Base-by-base conservation (phyloP, 2,113 vertebrate genomes). In the Clarias gariepinus region DNA sequence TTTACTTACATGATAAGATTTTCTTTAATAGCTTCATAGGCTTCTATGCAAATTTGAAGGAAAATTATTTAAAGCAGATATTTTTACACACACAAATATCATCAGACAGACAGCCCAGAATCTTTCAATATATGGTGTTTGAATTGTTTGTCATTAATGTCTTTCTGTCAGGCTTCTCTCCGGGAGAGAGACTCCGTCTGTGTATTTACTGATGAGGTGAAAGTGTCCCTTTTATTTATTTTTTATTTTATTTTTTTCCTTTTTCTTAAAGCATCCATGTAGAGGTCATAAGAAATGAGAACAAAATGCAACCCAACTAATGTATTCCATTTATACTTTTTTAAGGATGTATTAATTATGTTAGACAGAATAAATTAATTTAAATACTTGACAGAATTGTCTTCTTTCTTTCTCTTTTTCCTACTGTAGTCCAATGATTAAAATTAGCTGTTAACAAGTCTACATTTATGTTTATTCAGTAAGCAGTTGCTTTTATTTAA, bases 291-390 rank as follows among this genome's bases (percentile, higher is more conserved):
- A 21, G 30, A 71, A 71, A 71, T 41, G 18, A 73, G 33, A 41
- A 23, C 21, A 21, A 36, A 73, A 73, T 73, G 69, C 19, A 73
- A 41, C 41, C 33, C 41, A 73, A 23, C 36, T 73, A 73, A 73
- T 73, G 69, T 73, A 73, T 73, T 23, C 69, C 23, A 9, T 73
- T 73, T 73, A 11, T 73, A 47, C 74, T 89, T 78, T 87, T 74
- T 88, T 71, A 36, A 84, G 66, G 84, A 33, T 86, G 81, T 64
- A 91, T 88, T 73, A 73, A 73, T 73, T 41, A 23, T 91, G 93
- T 92, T 93, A 92, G 92, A 91, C 74, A 83, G 83, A 86, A 88
- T 90, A 89, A 92, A 91, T 91, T 90, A 92, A 93, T 88, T 90
- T 81, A 68, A 91, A 87, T 76, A 82, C 52, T 52, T 79, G 21